phyloP scores from a whole-genome alignment of 1,140 invertebrate species.

The Mycetomoellerius zeteki region DNA sequence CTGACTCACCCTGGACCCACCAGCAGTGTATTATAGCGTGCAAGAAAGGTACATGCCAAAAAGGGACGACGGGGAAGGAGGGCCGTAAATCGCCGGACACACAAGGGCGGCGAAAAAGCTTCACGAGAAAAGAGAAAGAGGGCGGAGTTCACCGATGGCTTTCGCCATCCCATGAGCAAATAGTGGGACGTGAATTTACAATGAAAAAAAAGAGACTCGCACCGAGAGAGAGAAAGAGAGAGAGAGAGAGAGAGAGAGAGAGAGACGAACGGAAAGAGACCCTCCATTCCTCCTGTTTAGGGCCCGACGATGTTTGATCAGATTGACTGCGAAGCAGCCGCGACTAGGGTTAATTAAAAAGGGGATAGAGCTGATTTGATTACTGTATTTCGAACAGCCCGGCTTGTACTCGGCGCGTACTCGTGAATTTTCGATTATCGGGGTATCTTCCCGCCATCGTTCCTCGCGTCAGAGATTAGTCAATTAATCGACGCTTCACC shows the following conservation, averaged over 20 bases:
- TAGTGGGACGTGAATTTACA: slow-evolving; percentile 66
- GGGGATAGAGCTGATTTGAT: slow-evolving; percentile 78
- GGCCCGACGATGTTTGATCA: slow-evolving; percentile 77
- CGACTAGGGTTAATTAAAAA: slow-evolving; percentile 77
- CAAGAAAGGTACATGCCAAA: slow-evolving; percentile 4
- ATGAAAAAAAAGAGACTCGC: slow-evolving; percentile 40
- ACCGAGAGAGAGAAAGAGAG: slow-evolving; percentile 10
- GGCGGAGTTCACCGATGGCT: slow-evolving; percentile 23
- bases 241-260: slow-evolving; percentile 46
- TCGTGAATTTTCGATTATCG: slow-evolving; percentile 62
- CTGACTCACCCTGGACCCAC: slow-evolving; percentile 66
- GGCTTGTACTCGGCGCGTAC: background rate
- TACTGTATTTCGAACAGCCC: slow-evolving; percentile 54
- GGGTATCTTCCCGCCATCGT: slow-evolving; percentile 5
- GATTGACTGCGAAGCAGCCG: slow-evolving; percentile 72
- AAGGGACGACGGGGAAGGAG: background rate
- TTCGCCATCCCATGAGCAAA: slow-evolving; percentile 62
- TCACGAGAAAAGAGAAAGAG: slow-evolving; percentile 59
- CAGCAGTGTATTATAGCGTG: slow-evolving; percentile 39
- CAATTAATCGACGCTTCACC: slow-evolving; percentile 24
- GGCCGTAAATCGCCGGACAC: background rate
- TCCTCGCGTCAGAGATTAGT: slow-evolving; percentile 11
- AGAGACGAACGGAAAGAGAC: background rate
- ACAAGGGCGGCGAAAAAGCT: background rate
- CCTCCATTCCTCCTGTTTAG: slow-evolving; percentile 67